Evolutionary conservation across 2,113 vertebrate species (phyloP), one percentile per base, ranked within the genome.

Genomic region (Aix galericulata): DNA sequence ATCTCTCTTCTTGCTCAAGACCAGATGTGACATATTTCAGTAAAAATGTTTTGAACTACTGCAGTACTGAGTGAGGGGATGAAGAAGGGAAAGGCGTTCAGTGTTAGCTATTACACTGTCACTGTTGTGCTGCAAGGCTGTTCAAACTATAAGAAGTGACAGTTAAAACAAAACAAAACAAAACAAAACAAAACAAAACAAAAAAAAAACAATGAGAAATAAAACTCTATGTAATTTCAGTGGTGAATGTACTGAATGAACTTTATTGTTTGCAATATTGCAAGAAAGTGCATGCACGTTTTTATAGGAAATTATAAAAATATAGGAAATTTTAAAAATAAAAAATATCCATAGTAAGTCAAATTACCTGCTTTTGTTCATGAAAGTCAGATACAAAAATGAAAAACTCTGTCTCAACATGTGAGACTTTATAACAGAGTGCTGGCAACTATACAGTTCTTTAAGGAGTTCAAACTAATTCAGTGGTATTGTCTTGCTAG

Each of bases 131-230:
- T 79, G 16, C 20, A 60, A 62, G 10, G 9, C 23, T 76, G 7
- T 66, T 82, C 1, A 1, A 34, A 17, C 22, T 36, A 44, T 17
- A 25, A 76, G n/a, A 78, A 74, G 25, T 2, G 50, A 10, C 21
- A 79, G 8, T 25, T 50, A 71, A 81, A 25, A n/a, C 36, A 91
- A 93, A 90, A 67, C n/a, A n/a, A n/a, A n/a, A n/a, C n/a, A n/a
- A n/a, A n/a, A n/a, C n/a, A n/a, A 80, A 25, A n/a, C 38, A 91
- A 93, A 91, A 67, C 77, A 25, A 31, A 13, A 91, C 91, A 90
- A 71, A 81, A 25, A 31, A 40, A 91, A 93, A 90, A 80, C 9
- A 0, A 18, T 20, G 17, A 77, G 22, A 85, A 62, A 21, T 32
- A 88, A 73, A 91, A 81, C 18, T 44, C 38, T 25, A 9, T 9